Evolutionary conservation across 2,113 vertebrate species (phyloP), one percentile per base, ranked within the genome.

Genomic region (Telmatochromis sp.): DNA sequence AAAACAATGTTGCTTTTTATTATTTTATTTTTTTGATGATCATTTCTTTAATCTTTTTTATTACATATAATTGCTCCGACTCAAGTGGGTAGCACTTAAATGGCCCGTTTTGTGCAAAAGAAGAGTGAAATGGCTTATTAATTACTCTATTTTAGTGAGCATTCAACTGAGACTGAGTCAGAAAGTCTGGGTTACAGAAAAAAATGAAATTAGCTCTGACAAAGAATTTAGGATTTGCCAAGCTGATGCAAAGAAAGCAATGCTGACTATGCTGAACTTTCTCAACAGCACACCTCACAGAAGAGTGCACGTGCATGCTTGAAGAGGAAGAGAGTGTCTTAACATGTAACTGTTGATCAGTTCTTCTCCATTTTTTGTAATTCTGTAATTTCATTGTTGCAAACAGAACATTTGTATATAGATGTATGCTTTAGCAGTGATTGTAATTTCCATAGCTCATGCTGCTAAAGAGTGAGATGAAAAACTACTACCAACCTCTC

Each of bases 141-240:
- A 17, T 45, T 26, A 26, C 40, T 17, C 40, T 15, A 47, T 73
- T 73, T 73, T 47, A 1, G 9, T 73, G 21, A 73, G 21, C 40
- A 42, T 73, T 45, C 21, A 47, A 28, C 68, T 17, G 37, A 26
- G 37, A 73, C 65, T 7, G 40, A 17, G 14, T 9, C 21, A 47
- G 68, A 73, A 45, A 45, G 5, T 15, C 21, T 45, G 0, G 13
- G 21, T 73, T 73, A 73, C 63, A 73, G 21, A 45, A 42, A 73
- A 45, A 73, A 9, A 0, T 45, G 21, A 45, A 73, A 73, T 73
- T 28, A 7, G 0, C 21, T 73, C 40, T 45, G 37, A 1, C 68
- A 26, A 45, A 13, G 37, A 42, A 26, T 73, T 47, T 73, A 73
- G 68, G 68, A 26, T 73, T 26, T 11, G 21, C 13, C 37, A 26